Evolutionary conservation across 2,888 invertebrate genomes (phyloP).

Genomic region (Pseudanteris insignis): DNA sequence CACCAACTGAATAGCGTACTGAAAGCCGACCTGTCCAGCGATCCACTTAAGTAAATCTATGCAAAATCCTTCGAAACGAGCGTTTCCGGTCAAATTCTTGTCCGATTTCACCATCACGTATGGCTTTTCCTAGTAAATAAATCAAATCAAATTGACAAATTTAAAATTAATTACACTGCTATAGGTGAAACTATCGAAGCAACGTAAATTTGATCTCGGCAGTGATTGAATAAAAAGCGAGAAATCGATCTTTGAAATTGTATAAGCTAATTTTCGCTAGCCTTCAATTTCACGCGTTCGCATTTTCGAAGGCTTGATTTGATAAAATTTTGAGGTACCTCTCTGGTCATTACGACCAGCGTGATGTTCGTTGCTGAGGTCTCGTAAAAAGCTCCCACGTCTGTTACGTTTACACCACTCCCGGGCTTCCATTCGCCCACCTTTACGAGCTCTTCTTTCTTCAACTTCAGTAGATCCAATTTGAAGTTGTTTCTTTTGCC

Average conservation of each 20-base stretch:
- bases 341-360: conserved; percentile 87
- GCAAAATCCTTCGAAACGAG: conserved; percentile 78
- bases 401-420: conserved; percentile 82
- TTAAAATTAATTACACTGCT: too few relatives aligned
- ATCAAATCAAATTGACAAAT: too few relatives aligned
- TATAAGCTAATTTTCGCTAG: too few relatives aligned
- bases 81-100: conserved; percentile 71
- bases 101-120: conserved; percentile 70
- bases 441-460: conserved; percentile 80
- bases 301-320: too few relatives aligned
- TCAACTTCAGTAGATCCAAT: conserved; percentile 84
- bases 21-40: conserved; percentile 74
- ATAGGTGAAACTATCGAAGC: too few relatives aligned
- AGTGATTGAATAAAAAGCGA: too few relatives aligned
- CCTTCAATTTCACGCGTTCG: too few relatives aligned
- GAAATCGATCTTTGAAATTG: too few relatives aligned
- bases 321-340: conserved; percentile 70
- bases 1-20: conserved; percentile 74
- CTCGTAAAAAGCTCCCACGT: conserved; percentile 86
- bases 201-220: too few relatives aligned
- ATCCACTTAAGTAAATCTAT: conserved; percentile 76
- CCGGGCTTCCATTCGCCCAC: conserved; percentile 85
- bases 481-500: conserved; percentile 85
- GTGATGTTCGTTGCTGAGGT: conserved; percentile 86
- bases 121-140: conserved; percentile 71